phyloP scores from a whole-genome alignment of 2,888 invertebrate genomes.

The Amblyjoppa proteus region DNA sequence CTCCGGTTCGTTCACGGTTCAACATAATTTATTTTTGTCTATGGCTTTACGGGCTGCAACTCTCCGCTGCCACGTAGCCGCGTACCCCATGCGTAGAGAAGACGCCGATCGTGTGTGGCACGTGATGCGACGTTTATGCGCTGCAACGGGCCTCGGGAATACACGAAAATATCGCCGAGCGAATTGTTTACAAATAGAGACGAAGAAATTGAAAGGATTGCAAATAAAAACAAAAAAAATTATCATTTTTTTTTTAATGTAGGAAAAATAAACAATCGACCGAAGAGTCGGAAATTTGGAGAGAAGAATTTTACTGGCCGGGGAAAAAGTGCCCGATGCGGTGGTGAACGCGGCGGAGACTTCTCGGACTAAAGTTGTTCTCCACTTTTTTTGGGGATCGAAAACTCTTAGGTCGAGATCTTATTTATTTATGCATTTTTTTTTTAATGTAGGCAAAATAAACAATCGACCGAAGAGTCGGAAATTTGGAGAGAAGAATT shows the following conservation, averaged over 20 bases:
- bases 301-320: no score
- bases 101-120: constrained; percentile 54
- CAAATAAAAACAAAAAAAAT: background rate
- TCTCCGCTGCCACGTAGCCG: constrained; percentile 17
- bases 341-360: no score
- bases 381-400: no score
- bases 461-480: no score
- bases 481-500: no score
- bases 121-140: constrained; percentile 23
- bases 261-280: no score
- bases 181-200: background rate
- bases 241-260: background rate
- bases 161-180: background rate
- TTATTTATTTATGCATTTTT: no score
- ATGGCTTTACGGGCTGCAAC: constrained; percentile 59
- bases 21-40: constrained; percentile 72
- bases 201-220: background rate
- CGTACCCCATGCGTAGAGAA: constrained; percentile 63
- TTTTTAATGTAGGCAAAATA: no score
- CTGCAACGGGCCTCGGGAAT: background rate
- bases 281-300: no score
- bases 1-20: constrained; percentile 55
- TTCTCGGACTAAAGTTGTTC: no score
- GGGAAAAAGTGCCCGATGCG: no score
- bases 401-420: no score